Evolutionary conservation across 2,797 vertebrate species (phyloP), one percentile per base, ranked within the genome.

Genomic region (Myripristis jacobus): DNA sequence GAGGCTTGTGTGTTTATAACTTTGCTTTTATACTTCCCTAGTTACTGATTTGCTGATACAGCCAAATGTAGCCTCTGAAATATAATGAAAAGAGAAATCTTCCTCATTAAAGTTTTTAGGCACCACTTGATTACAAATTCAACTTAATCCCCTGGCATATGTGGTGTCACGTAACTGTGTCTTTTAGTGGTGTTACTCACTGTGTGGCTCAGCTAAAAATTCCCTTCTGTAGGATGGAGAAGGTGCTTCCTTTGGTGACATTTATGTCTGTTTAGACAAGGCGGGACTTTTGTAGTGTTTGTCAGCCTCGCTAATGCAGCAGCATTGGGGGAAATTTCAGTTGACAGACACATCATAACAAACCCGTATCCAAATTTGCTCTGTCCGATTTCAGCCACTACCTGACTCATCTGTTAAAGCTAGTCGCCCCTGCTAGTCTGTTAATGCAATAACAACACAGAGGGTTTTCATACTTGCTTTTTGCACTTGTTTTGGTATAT

Each of bases 131-230:
- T 8, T 21, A 21, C n/a, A 44, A 41, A 27, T 7, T n/a, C 51
- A 53, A n/a, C 22, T 52, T 36, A 0, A 15, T 41, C 61, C 75
- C 18, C 27, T 46, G 27, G 54, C 6, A 24, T 41, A 18, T 6
- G 10, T 55, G 6, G 46, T 38, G 51, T 51, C 46, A 66, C 29
- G 1, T 47, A 18, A 11, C 34, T 54, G 24, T 25, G 22, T 48
- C 18, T 60, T 41, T 41, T 13, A 41, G 15, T 13, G 4, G 15
- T 47, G 16, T 70, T 63, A 13, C 12, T 41, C 36, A 41, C 11
- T 41, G 36, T 53, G 34, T 25, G 10, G 22, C n/a, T 52, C n/a
- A 66, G 36, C 36, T 50, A 46, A 67, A 79, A 79, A 50, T 0
- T 3, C 29, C 62, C 50, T 43, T 29, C 27, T 53, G 3, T 27